phyloP scores from a whole-genome alignment of 2,797 vertebrate genomes.

The Bucorvus abyssinicus region DNA sequence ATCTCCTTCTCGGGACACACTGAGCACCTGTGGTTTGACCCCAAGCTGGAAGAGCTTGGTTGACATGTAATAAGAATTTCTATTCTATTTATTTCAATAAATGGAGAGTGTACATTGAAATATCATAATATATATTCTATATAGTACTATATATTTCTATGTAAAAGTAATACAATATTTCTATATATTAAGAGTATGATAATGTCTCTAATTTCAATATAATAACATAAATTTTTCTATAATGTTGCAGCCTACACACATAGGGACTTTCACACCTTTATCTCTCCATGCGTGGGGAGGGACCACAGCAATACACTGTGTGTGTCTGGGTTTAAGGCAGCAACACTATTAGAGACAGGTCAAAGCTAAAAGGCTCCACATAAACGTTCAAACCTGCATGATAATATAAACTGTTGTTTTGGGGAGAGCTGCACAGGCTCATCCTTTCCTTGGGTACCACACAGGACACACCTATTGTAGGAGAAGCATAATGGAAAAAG shows the following conservation, averaged over 20 bases:
- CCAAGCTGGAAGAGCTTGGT: not conserved
- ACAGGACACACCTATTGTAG: too few relatives aligned
- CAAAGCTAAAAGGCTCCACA: not conserved
- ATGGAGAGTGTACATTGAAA: not conserved
- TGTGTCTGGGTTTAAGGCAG: not conserved
- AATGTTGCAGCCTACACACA: not conserved
- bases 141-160: not conserved
- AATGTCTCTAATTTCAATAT: not conserved
- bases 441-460: not conserved
- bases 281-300: not conserved
- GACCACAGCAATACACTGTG: too few relatives aligned
- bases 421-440: not conserved
- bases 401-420: not conserved
- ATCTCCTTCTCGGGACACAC: too few relatives aligned
- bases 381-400: accelerated
- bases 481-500: not conserved
- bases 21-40: not conserved
- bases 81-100: not conserved
- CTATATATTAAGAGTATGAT: not conserved
- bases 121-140: not conserved
- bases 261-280: not conserved
- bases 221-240: not conserved
- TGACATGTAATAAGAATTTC: not conserved
- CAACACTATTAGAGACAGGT: not conserved
- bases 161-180: not conserved